Evolutionary conservation across 2,797 vertebrate genomes (phyloP), one percentile per base, ranked within the genome.

Genomic region (Vultur gryphus): DNA sequence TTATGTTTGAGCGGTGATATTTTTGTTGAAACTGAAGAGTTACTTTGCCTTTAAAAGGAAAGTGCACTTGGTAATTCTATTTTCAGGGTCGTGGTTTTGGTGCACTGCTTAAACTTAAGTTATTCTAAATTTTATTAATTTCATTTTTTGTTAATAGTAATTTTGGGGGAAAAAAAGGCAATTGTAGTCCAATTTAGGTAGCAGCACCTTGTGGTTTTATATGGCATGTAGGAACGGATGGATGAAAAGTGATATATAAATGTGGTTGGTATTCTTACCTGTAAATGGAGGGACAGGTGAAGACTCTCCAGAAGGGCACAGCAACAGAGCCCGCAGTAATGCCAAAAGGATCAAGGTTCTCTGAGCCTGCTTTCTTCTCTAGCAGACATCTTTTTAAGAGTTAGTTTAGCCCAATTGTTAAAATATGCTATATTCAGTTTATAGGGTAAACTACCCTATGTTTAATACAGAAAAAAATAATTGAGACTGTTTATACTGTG

Each of bases 401-500:
- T 41, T 62, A 75, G 6, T 37, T 66, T 28, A 73, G 35, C 39
- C n/a, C 1, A 18, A 2, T 33, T 59, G 64, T 52, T 20, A 21
- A 46, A 25, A 43, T 33, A 4, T 0, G 10, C 16, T 59, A 0
- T 37, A 6, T 33, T 57, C 6, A 4, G 7, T 26, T 37, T 29
- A 5, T 7, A 13, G 28, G 15, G 33, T 46, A 61, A 72, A 5
- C 84, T 3, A 1, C 48, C 10, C 16, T 24, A 0, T 5, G 2
- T 10, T 43, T 80, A 61, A 52, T 11, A 26, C 6, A 18, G 35
- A 8, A 59, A 31, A 35, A 31, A 7, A 7, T 5, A 46, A 37
- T 8, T 10, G 10, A 57, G 62, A 4, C 9, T n/a, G 0, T 66
- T 87, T 44, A 7, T 37, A 4, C 21, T 2, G 10, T 29, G 51